Evolutionary conservation across 2,113 vertebrate genomes (phyloP), one percentile per base, ranked within the genome.

Genomic region (Ictalurus punctatus): DNA sequence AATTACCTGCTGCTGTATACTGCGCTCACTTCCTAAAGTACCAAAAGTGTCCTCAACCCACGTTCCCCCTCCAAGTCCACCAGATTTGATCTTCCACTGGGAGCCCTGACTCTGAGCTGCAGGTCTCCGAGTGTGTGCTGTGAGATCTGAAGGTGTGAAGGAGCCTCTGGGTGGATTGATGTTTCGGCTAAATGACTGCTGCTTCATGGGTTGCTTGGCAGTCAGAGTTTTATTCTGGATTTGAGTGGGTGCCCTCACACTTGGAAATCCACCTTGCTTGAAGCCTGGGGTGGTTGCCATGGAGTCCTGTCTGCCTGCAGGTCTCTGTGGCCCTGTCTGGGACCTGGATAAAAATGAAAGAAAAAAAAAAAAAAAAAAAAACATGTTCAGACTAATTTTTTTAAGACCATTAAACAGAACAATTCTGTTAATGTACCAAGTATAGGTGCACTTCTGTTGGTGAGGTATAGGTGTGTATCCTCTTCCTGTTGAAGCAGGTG

Each of bases 51-150:
- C 6, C 90, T 87, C 91, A 92, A 67, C 59, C 83, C 56, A 86
- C 85, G 84, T 90, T 85, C 58, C 58, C 74, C 61, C 56, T 25
- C 93, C 91, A 71, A 88, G 79, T 65, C 71, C 56, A 65, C 61
- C 61, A 44, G 83, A 37, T 86, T 87, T 93, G 69, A 95, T 94
- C 79, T 92, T 94, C 94, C 95, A 96, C 81, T 91, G 89, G 40
- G 91, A 78, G 34, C 61, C 90, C 79, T 91, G 91, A 83, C 87
- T 87, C 73, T 91, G 93, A 30, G 74, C 74, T 61, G 37, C 71
- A 58, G 0, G 34, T 37, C 88, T 87, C 81, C n/a, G 91, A 78
- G 40, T 89, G 83, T 82, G 63, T 65, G 89, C 37, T 84, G 69
- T 88, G 25, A 91, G 52, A 83, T 89, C 92, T 88, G 92, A 93